Evolutionary conservation across 2,797 vertebrate species (phyloP), one percentile per base, ranked within the genome.

Genomic region (Calcarius lapponicus): DNA sequence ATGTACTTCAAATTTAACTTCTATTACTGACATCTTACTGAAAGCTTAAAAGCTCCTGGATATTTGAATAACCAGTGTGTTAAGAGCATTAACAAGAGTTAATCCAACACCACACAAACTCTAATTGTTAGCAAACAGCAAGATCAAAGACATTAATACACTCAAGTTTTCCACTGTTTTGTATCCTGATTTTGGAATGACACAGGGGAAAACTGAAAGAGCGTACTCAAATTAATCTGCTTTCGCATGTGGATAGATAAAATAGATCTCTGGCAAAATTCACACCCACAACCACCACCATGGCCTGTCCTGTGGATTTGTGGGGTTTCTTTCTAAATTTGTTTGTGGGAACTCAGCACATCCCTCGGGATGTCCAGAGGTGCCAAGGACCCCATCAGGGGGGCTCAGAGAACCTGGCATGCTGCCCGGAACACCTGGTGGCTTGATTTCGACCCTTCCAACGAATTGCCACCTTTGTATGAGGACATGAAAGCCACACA

Each of bases 1-100:
- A 6, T 1, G 6, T 18, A 24, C 48, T 94, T 91, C 72, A 67
- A 50, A 95, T 80, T 80, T 76, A 88, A 86, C 50, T 91, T 80
- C 57, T 34, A 80, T 76, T 93, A 88, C 34, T 7, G 2, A 28
- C 42, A 79, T 70, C 89, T 82, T 21, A 91, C 3, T 38, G 57
- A 51, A 66, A 92, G 93, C 93, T 89, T 92, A 93, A 95, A 88
- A 71, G 86, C 57, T 87, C 31, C 54, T 34, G 43, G 65, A 80
- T 75, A 74, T 78, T n/a, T 79, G 74, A 89, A 65, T 53, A 93
- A 91, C 48, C 61, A 74, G 31, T 0, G 0, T 2, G 15, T 74
- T 96, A 92, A 93, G 84, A 70, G 91, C 42, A 94, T 95, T 96
- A 95, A 67, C 29, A 5, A 51, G 60, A 93, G 86, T 67, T 88